Evolutionary conservation across 2,113 vertebrate species (phyloP), one percentile per base, ranked within the genome.

Genomic region (Pseudorectes ferrugineus): DNA sequence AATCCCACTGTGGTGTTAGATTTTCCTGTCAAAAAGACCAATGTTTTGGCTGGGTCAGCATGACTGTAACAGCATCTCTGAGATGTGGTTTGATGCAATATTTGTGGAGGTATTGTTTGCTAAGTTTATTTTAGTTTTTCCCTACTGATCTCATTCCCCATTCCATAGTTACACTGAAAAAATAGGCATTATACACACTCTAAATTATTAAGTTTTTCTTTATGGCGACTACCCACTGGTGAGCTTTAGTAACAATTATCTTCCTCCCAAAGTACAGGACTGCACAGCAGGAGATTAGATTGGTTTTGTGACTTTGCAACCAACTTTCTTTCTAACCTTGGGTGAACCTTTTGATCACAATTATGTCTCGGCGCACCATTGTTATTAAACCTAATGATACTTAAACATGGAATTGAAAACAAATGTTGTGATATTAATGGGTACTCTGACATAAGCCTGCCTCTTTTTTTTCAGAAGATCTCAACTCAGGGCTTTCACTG

Each of bases 171-270:
- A 66, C 6, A 4, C 36, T 71, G 59, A 36, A 73, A 91, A 91
- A 89, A 42, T 42, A 61, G 38, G 58, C 25, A 24, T 84, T 67
- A 72, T 45, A 29, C 33, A n/a, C 28, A 15, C 22, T 52, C 8
- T 87, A 35, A 83, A 51, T 91, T 78, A 83, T 54, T 52, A 61
- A 83, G 29, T 36, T 93, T 93, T 89, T 82, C 83, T 92, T 96
- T 65, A 68, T 84, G 61, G 54, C 0, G 0, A 21, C 54, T 88
- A 21, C 21, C 55, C 12, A 38, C 42, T 61, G 40, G 58, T 91
- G 67, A 92, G 86, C 58, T 85, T 96, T 57, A 93, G 88, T 68
- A 93, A 90, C 67, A 92, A 46, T 96, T 95, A 88, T 76, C 75
- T 74, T 70, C 75, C n/a, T 88, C 36, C 66, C 19, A 12, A 94